Evolutionary conservation across 2,888 invertebrate genomes (phyloP), one percentile per base, ranked within the genome.

Genomic region (Eilema sororculum): DNA sequence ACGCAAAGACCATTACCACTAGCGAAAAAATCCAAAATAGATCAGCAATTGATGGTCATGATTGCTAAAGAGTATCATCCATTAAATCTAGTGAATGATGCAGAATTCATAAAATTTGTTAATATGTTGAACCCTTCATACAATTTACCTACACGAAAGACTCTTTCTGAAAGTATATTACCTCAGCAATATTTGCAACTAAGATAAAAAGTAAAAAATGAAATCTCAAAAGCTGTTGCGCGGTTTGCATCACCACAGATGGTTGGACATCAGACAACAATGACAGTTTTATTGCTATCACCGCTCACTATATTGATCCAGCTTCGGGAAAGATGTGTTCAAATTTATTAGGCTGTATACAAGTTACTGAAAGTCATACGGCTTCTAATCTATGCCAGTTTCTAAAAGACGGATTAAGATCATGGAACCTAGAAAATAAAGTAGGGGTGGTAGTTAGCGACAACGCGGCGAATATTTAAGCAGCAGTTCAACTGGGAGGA

Each of bases 171-270:
- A 71, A 79, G 73, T 41, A 52, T 80, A 30, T 69, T 83, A 22
- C 80, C 79, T 3, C 71, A 76, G 65, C 28, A 67, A 10, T 79
- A 79, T 65, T 71, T 65, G 24, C 64, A 56, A 12, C 3, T n/a
- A 6, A 0, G 33, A 59, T 57, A 68, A 67, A 59, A 56, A 13
- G 67, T 68, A 16, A 67, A 65, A 25, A 67, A n/a, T n/a, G 25
- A 67, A 65, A 30, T 78, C 3, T 20, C 56, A 41, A 73, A 73
- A 58, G 76, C 78, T 0, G 22, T 56, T 57, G 79, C 83, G 24
- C 83, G 24, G 56, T 83, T 22, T 79, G 80, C 56, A 30, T 78
- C 9, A 81, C 81, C 2, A 78, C 77, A 0, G 82, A 81, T 63
- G 76, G 63, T 10, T 80, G 81, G 79, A 81, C 75, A 0, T 77